These are phyloP conservation scores for Clupea harengus DNA, from an alignment of 2,113 vertebrate species.

Conservation along the genomic window DNA sequence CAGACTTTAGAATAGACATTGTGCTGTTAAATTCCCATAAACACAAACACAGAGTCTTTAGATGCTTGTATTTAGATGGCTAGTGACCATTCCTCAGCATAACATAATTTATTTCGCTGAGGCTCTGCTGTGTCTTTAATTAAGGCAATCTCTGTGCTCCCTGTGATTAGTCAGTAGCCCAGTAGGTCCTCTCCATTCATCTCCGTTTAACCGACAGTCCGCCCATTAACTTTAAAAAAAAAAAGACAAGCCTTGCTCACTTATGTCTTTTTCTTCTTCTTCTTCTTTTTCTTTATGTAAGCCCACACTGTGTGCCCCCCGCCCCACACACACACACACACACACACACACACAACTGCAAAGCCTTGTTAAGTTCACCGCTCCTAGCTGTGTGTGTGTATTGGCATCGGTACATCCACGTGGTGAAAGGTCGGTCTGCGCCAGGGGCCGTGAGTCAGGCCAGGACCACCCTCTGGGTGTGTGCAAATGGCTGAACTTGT, in stretches of 20 bases:
- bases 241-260: background rate
- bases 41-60: background rate
- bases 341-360: too few species aligned
- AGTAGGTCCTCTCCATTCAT: background rate
- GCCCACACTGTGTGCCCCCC: constrained; percentile 18
- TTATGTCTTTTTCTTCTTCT: background rate
- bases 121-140: background rate
- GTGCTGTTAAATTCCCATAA: background rate
- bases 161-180: background rate
- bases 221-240: background rate
- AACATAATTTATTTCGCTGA: background rate
- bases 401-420: constrained; percentile 49
- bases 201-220: background rate
- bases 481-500: constrained; percentile 60
- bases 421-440: constrained; percentile 59
- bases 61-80: background rate
- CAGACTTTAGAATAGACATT: constrained; percentile 21
- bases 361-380: constrained; percentile 22
- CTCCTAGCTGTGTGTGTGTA: constrained; percentile 29
- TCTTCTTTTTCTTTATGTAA: background rate
- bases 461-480: constrained; percentile 60
- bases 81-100: background rate
- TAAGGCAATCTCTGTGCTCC: background rate
- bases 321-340: too few species aligned
- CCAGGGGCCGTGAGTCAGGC: constrained; percentile 55